Conservation (phyloP, 2,113 vertebrate genomes). For the Sisor rabdophorus region DNA sequence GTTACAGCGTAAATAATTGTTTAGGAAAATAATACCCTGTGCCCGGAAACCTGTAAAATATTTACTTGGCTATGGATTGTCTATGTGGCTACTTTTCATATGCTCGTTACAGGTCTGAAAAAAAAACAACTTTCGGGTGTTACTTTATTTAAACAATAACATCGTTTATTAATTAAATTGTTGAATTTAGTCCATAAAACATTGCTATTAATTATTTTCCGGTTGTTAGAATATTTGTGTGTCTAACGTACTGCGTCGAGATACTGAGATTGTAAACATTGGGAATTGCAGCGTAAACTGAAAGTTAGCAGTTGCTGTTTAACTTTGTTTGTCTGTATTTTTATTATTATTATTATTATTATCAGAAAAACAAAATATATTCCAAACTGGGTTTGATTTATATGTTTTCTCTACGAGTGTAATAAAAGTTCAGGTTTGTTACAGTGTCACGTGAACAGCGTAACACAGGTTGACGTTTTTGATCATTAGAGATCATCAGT, state of each 20-base stretch:
- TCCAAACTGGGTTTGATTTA: background rate
- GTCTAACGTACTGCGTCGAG: too few species aligned
- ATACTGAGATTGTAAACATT: background rate
- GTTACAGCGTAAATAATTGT: conserved; percentile 55
- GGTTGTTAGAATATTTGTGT: background rate
- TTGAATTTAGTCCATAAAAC: background rate
- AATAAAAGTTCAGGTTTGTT: background rate
- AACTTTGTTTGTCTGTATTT: background rate
- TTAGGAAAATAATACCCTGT: conserved; percentile 36
- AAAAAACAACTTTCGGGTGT: conserved; percentile 49
- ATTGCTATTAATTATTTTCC: background rate
- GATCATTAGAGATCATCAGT: background rate
- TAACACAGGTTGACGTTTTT: background rate
- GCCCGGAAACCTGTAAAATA: conserved; percentile 64
- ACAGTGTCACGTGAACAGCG: background rate
- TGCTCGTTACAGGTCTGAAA: conserved; percentile 60
- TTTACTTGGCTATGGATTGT: background rate
- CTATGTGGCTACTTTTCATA: conserved; percentile 16
- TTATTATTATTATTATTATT: background rate
- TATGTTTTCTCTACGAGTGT: background rate
- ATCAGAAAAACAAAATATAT: background rate
- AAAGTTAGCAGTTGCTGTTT: background rate
- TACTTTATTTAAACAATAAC: conserved; percentile 21
- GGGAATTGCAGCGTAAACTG: background rate
- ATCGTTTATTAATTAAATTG: background rate